Conservation (phyloP, 2,888 invertebrate species). For the Synergus japonicus region DNA sequence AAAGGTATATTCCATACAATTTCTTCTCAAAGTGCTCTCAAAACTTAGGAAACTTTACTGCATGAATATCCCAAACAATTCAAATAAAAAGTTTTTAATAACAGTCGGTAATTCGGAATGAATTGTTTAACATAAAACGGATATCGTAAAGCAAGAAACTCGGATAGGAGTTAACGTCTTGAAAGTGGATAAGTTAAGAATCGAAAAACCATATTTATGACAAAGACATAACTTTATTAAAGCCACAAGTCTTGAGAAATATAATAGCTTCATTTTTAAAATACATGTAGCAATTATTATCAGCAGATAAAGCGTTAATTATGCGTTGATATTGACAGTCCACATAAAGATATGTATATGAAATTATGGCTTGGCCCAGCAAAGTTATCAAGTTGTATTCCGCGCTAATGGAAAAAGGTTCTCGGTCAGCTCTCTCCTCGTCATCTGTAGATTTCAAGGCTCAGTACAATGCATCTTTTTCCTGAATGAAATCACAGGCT, state of each 20-base stretch:
- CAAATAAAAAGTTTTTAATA: no score
- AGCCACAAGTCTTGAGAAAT: no score
- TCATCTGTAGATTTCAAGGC: not conserved
- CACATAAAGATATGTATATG: not conserved
- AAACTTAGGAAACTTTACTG: no score
- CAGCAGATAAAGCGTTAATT: not conserved
- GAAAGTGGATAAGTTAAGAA: no score
- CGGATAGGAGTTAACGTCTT: no score
- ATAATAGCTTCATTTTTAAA: no score
- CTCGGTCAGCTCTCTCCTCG: not conserved
- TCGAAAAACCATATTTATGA: no score
- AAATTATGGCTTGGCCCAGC: not conserved
- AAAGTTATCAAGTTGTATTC: constrained; percentile 20
- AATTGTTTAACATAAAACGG: no score
- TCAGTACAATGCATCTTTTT: constrained; percentile 27
- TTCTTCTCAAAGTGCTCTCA: not conserved
- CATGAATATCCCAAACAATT: no score
- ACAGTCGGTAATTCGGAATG: no score
- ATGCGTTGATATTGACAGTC: not conserved
- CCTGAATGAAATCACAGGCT: constrained; percentile 18
- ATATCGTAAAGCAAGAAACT: no score
- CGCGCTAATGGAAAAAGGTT: constrained; percentile 20
- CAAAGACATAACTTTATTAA: no score
- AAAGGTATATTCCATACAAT: not conserved
- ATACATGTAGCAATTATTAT: not conserved